phyloP scores from a whole-genome alignment of 1,140 invertebrate species.

The Ceratoteleas bidentatus region DNA sequence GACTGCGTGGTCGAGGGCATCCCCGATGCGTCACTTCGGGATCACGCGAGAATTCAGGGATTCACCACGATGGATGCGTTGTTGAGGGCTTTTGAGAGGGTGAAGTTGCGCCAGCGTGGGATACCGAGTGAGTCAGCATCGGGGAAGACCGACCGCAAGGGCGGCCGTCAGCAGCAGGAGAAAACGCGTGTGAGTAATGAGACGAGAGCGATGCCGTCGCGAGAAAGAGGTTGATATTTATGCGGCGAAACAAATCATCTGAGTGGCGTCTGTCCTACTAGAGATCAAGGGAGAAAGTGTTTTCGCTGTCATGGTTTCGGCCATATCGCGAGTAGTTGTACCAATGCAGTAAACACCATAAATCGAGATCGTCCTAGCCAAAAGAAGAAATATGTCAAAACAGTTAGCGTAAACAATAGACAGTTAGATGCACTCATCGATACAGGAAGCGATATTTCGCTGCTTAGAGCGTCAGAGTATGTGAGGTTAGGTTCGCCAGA shows the following conservation, averaged over 20 bases:
- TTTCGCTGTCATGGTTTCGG: conserved; percentile 5
- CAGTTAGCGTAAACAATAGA: too few species aligned
- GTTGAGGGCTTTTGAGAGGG: conserved; percentile 1
- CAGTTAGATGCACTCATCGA: not conserved
- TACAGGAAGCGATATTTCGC: too few species aligned
- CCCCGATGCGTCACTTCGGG: not conserved
- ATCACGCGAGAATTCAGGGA: conserved; percentile 17
- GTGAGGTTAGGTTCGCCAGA: too few species aligned
- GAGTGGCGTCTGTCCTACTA: not conserved
- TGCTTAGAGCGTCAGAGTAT: too few species aligned
- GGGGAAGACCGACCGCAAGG: not conserved
- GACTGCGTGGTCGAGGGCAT: conserved; percentile 35
- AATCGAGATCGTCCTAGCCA: too few species aligned
- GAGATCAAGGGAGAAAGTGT: not conserved
- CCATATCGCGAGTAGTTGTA: too few species aligned
- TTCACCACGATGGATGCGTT: conserved; percentile 6
- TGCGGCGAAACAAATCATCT: not conserved
- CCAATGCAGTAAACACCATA: too few species aligned
- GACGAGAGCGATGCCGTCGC: too few species aligned
- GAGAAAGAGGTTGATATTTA: not conserved
- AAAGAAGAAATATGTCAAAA: too few species aligned
- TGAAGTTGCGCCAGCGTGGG: not conserved
- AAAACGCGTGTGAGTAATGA: not conserved
- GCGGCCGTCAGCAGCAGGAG: not conserved
- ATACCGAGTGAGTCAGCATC: not conserved